Base-by-base conservation (phyloP, 2,113 vertebrate species). In the Kobus ellipsiprymnus region DNA sequence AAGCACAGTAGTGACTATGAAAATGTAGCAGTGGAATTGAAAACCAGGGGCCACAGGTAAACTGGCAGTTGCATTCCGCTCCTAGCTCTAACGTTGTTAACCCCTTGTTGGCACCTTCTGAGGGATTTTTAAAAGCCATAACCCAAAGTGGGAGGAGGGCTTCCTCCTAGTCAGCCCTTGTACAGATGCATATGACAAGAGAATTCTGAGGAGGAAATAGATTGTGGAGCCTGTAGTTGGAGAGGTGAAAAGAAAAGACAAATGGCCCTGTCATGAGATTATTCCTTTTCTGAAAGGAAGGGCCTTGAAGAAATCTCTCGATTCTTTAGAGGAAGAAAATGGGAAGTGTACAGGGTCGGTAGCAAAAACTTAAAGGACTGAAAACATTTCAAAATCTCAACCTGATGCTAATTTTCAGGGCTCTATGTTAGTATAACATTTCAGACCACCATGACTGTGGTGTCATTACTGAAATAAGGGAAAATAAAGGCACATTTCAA, bases 321-420 rank as follows among this genome's bases (percentile, higher is more conserved):
- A 71, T 83, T 87, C 64, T 71, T 87, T 57, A 71, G 60, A 91
- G 83, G 46, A 87, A 87, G 64, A 87, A 86, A 60, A 60, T 33
- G 74, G 29, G 27, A 94, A 52, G 82, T 67, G 30, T n/a, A 44
- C 29, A 92, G 67, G 50, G 12, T 82, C 44, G 30, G 21, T 36
- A 94, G 91, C 86, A 84, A 77, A 80, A 94, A 25, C 40, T 29
- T 50, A 14, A 86, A 95, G 33, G 29, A 88, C 50, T 55, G 62
- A 15, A 48, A 95, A 97, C 23, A 95, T n/a, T 36, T 97, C 95
- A 95, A 97, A 98, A 97, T 87, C 40, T 71, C 87, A 93, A 74
- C 50, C 93, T 33, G 91, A 95, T 83, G n/a, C 90, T 90, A 54
- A 36, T 57, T 84, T 88, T 50, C 78, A 95, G 59, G 97, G 81